Base-by-base conservation (phyloP, 2,113 vertebrate species). In the Sterrhoptilus dennistouni region DNA sequence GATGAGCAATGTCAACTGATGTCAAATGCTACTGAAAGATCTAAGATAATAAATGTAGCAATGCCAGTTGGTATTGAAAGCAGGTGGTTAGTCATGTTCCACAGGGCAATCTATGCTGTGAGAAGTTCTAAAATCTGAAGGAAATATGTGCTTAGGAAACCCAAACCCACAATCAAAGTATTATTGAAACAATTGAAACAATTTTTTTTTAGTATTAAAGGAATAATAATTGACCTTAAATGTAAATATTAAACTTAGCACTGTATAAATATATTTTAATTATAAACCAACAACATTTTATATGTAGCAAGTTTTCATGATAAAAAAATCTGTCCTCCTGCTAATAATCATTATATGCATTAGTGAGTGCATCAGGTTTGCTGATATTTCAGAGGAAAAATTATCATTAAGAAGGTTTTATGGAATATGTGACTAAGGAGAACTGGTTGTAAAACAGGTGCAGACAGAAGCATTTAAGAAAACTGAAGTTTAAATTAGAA, bases 1-100 rank as follows among this genome's bases (percentile, higher is more conserved):
- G 88, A 94, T 82, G 15, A 94, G 52, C 64, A 84, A 18, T 92
- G 95, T 96, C 94, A 96, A 92, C 88, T 82, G 87, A 94, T 81
- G 92, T 95, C 97, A 97, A 96, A 95, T 27, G 27, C 70, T 92
- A 52, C 80, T 40, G n/a, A 93, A 96, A 93, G 86, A 93, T 95
- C 79, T 77, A 87, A 95, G 59, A 63, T 85, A 85, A 88, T 91
- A 92, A 92, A 79, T 44, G 27, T n/a, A 86, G 69, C 18, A 70
- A 69, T 49, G 54, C 33, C 90, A 96, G 66, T 63, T 71, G 81
- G 40, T 79, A 77, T 70, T 92, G 91, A 95, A 97, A 91, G 66
- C 68, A 90, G 71, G 86, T 66, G 87, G 87, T 94, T 89, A 96
- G 29, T 86, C 31, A 38, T 42, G 69, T 79, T 96, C 85, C 52